phyloP scores from a whole-genome alignment of 2,113 vertebrate genomes.

The Sinocyclocheilus anshuiensis region DNA sequence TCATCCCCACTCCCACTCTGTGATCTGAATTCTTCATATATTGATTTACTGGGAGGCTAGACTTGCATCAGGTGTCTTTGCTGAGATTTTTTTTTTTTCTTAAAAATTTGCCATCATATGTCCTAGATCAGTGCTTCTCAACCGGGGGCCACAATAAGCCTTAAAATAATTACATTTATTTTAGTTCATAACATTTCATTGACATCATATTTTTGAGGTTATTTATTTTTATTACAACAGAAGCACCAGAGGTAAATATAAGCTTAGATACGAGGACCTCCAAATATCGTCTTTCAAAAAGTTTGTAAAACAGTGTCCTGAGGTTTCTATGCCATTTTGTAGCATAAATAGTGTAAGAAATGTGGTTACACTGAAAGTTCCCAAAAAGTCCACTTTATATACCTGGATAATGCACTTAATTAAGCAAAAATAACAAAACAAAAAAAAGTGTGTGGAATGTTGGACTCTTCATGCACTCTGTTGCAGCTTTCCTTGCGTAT shows the following conservation, averaged over 20 bases:
- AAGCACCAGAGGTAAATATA: neutral
- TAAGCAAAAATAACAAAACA: neutral
- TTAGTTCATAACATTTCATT: neutral
- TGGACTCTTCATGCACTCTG: no score
- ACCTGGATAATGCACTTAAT: no score
- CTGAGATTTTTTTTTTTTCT: neutral
- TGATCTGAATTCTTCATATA: constrained; percentile 50
- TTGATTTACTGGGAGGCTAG: constrained; percentile 47
- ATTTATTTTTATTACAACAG: no score
- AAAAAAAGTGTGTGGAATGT: no score
- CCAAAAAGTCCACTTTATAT: no score
- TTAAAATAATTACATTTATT: neutral
- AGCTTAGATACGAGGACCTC: neutral
- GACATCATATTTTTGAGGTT: neutral
- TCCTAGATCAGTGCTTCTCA: neutral
- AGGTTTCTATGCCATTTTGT: no score
- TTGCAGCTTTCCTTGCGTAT: no score
- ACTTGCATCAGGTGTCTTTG: neutral
- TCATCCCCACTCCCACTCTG: constrained; percentile 31
- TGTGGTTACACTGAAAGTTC: no score
- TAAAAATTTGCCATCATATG: neutral
- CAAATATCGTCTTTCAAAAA: neutral
- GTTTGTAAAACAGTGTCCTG: neutral
- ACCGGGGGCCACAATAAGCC: neutral
- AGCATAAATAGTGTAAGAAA: neutral